Conservation (phyloP, 2,888 invertebrate genomes). For the Apomyelois bistriatella region DNA sequence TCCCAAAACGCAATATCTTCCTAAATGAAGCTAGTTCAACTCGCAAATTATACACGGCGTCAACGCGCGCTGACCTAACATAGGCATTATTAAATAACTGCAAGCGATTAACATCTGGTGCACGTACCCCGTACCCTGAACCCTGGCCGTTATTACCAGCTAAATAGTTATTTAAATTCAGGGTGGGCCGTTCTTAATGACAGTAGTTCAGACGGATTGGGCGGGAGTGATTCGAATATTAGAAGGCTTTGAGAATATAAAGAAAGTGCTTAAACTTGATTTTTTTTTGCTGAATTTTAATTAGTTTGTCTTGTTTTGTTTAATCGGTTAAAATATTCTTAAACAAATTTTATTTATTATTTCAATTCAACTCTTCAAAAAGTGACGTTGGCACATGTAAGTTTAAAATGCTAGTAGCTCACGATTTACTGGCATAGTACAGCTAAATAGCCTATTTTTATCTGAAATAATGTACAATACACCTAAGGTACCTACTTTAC, state of each 20-base stretch:
- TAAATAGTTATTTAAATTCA: conserved; percentile 71
- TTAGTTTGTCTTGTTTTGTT: neutral
- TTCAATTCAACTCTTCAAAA: too few relatives aligned
- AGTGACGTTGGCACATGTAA: too few relatives aligned
- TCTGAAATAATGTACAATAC: too few relatives aligned
- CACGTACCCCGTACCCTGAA: conserved; percentile 39
- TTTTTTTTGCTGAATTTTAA: neutral
- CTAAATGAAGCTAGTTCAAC: neutral
- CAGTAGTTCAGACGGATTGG: conserved; percentile 33
- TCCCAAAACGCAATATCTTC: conserved; percentile 5
- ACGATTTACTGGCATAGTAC: too few relatives aligned
- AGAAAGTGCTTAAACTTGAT: neutral
- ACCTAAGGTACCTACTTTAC: too few relatives aligned
- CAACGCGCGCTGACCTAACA: conserved; percentile 11
- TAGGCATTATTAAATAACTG: conserved; percentile 55
- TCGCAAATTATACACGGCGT: conserved; percentile 4
- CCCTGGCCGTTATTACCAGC: conserved; percentile 46
- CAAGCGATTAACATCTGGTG: conserved; percentile 61
- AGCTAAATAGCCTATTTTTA: too few relatives aligned
- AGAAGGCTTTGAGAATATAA: conserved; percentile 2
- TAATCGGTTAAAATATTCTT: neutral
- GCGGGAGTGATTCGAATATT: conserved; percentile 25
- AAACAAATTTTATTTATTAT: too few relatives aligned
- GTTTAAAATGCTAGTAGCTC: too few relatives aligned
- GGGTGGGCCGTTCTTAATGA: conserved; percentile 38